phyloP scores from a whole-genome alignment of 1,140 invertebrate genomes.

The Ceratina japonica region DNA sequence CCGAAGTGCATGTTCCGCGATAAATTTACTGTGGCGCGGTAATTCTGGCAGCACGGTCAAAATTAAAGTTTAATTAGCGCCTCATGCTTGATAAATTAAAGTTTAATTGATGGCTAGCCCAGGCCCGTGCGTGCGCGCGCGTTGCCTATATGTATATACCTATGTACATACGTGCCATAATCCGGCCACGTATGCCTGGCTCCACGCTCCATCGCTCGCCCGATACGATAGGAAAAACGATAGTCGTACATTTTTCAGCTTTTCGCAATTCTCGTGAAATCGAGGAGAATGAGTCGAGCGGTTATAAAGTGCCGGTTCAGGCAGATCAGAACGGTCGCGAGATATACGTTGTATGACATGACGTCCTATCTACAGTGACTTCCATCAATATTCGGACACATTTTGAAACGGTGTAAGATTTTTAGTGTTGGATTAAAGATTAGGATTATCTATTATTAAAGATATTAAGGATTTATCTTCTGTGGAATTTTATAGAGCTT shows the following conservation, averaged over 20 bases:
- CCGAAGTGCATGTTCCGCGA: slow-evolving; percentile 42
- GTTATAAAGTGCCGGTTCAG: no score
- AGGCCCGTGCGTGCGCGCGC: slow-evolving; percentile 5
- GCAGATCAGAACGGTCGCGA: no score
- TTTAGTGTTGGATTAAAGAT: no score
- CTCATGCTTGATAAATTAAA: slow-evolving; percentile 62
- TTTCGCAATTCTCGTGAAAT: no score
- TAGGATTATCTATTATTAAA: no score
- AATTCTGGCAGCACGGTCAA: slow-evolving; percentile 57
- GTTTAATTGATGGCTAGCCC: slow-evolving; percentile 58
- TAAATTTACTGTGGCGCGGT: slow-evolving; percentile 62
- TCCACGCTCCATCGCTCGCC: not conserved
- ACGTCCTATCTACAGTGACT: no score
- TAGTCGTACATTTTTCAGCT: slow-evolving; percentile 9
- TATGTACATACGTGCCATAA: not conserved
- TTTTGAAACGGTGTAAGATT: no score
- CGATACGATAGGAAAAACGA: slow-evolving; percentile 23
- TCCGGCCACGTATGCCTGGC: not conserved
- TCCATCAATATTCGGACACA: no score
- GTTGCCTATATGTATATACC: not conserved
- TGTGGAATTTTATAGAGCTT: no score
- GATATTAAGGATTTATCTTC: no score
- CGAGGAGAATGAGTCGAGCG: no score
- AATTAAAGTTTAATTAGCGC: slow-evolving; percentile 71
- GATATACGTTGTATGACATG: no score